Evolutionary conservation across 2,797 vertebrate species (phyloP), one percentile per base, ranked within the genome.

Genomic region (Hephaestus fuliginosus): DNA sequence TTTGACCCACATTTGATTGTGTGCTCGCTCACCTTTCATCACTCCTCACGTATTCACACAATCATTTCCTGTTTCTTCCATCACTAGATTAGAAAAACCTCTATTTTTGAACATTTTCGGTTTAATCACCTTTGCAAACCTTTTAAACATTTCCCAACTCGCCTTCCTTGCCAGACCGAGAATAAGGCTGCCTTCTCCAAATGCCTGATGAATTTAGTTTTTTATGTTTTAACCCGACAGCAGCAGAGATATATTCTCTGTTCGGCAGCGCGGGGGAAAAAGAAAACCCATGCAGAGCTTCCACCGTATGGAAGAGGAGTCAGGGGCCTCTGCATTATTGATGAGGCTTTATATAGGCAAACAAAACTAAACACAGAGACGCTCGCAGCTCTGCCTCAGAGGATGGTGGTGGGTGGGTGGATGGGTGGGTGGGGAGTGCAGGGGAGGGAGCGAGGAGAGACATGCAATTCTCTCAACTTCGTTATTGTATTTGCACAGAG

Each of bases 321-420:
- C 89, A 76, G 89, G 88, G 92, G 86, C 87, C 89, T 82, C 76
- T 94, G 89, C 91, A 94, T 94, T 93, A 95, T 95, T 93, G 91
- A 95, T 93, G 87, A 92, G 84, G 76, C 84, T 92, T 94, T 94
- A 92, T 93, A 93, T 94, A 92, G 93, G 90, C 91, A 92, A 94
- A 92, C 93, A 93, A 80, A 90, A 90, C 89, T 92, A 92, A 93
- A 92, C 89, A 86, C 90, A 87, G 88, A 88, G 88, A 49, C 61
- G 86, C 90, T 92, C 6, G 74, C 81, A 88, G 88, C 85, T 74
- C 77, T 90, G 90, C 90, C 86, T 89, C 70, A 3, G 81, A 92
- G 86, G 85, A 80, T 74, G 78, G 70, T 51, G 82, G 81, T 41
- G 79, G 57, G 30, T 33, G 30, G 30, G 30, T 33, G 30, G 30